Percentiles rank a stretch among this genome's conserved stretches.
phyloP scores from a whole-genome alignment of 2,888 invertebrate species.

The Drosophila multiciliata region DNA sequence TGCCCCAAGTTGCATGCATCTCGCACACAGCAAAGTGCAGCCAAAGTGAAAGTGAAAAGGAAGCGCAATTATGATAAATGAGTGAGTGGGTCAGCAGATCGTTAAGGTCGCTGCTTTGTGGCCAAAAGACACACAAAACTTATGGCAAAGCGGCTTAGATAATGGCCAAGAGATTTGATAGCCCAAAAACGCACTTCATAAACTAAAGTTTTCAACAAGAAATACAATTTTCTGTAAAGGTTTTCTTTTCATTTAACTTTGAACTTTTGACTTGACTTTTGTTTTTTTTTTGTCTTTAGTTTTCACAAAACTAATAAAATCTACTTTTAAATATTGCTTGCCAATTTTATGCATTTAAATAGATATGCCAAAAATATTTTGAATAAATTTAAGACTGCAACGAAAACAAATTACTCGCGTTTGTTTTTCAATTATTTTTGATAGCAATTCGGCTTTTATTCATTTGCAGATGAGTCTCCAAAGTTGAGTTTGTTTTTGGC shows the following conservation, averaged over 20 bases:
- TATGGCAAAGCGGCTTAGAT: conserved; percentile 42
- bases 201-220: neutral
- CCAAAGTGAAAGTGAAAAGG: conserved; percentile 58
- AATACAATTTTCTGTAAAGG: neutral
- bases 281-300: neutral
- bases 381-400: neutral
- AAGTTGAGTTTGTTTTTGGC: conserved; percentile 15
- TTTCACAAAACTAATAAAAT: neutral
- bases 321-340: neutral
- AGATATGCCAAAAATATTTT: neutral
- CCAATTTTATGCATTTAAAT: neutral
- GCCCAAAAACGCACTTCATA: neutral
- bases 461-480: neutral
- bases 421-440: conserved; percentile 7
- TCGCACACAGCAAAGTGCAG: conserved; percentile 3
- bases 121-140: conserved; percentile 25
- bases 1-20: conserved; percentile 16
- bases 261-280: neutral
- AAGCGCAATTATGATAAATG: conserved; percentile 54
- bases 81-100: conserved; percentile 45
- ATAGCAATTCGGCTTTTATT: conserved; percentile 2
- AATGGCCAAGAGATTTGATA: neutral
- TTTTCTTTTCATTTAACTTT: neutral
- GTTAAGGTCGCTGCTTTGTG: conserved; percentile 40
- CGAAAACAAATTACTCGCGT: neutral